These are phyloP conservation scores for Microcebus jonahi DNA, from an alignment of 2,113 vertebrate species.

Conservation along the genomic window DNA sequence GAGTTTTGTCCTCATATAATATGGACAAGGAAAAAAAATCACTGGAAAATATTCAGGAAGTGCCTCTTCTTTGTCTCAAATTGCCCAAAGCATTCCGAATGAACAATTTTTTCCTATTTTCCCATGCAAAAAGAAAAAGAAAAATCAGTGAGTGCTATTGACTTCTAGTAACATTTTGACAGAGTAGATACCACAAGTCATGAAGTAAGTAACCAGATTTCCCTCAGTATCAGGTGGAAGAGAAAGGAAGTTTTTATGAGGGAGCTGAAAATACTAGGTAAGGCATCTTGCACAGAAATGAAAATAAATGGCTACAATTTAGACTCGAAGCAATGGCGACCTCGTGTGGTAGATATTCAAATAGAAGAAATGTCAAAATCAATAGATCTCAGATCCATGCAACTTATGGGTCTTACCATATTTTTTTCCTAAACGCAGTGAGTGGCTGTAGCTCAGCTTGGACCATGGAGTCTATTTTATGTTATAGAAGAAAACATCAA, in stretches of 20 bases:
- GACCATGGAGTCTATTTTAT: not conserved
- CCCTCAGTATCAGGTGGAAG: not conserved
- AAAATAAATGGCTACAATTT: not conserved
- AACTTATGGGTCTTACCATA: not conserved
- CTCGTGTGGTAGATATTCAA: not conserved
- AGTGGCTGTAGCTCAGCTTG: not conserved
- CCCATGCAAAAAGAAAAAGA: not conserved
- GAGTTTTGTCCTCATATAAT: not conserved
- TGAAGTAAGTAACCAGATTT: not conserved
- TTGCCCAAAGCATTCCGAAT: not conserved
- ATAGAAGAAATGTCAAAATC: not conserved
- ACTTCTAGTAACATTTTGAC: not conserved
- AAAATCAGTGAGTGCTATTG: not conserved
- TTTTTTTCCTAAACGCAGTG: not conserved
- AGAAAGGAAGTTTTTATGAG: not conserved
- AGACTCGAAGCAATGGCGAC: not conserved
- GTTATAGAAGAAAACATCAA: not conserved
- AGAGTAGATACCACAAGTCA: not conserved
- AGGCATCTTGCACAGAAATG: not conserved
- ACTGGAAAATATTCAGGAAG: not conserved
- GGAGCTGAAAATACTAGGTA: not conserved
- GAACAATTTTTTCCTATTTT: not conserved
- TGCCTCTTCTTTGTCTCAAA: not conserved
- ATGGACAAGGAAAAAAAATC: not conserved
- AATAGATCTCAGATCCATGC: accelerated